These are phyloP conservation scores for Ormia ochracea DNA, from an alignment of 2,888 invertebrate species.

Conservation along the genomic window DNA sequence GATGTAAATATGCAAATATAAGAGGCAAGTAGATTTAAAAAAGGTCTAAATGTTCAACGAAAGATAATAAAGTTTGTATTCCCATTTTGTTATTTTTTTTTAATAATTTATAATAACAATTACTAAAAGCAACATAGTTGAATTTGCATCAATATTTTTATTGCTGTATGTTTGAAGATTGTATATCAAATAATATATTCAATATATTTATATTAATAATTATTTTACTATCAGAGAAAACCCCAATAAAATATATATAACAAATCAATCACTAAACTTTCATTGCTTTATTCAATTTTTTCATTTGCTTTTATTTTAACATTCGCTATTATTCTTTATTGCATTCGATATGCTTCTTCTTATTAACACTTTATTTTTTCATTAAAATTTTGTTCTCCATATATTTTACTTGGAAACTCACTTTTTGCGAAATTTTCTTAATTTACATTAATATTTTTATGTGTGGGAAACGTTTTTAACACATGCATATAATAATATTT, in stretches of 20 bases:
- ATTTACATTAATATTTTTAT: slow-evolving; percentile 33
- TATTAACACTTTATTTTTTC: slow-evolving; percentile 63
- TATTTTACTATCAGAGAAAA: neutral
- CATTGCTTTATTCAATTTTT: slow-evolving; percentile 32
- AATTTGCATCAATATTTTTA: neutral
- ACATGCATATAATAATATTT: slow-evolving; percentile 59
- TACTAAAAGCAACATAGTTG: neutral
- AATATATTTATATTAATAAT: neutral
- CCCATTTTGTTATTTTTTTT: neutral
- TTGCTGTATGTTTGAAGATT: neutral
- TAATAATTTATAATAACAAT: neutral
- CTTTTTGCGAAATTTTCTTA: slow-evolving; percentile 53
- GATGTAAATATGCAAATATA: neutral
- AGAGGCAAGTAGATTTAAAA: neutral
- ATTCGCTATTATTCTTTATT: slow-evolving; percentile 49
- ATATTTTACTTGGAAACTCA: slow-evolving; percentile 58
- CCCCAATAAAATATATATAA: slow-evolving; percentile 11
- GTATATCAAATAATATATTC: neutral
- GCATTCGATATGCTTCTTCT: slow-evolving; percentile 61
- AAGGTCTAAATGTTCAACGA: slow-evolving; percentile 32
- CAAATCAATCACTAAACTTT: slow-evolving; percentile 55
- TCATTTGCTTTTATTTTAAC: slow-evolving; percentile 56
- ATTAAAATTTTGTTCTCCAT: slow-evolving; percentile 57
- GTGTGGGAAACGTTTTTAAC: slow-evolving; percentile 58
- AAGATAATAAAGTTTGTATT: slow-evolving; percentile 16